Evolutionary conservation across 2,888 invertebrate species (phyloP), one percentile per base, ranked within the genome.

Genomic region (Drosophila imparisetae): DNA sequence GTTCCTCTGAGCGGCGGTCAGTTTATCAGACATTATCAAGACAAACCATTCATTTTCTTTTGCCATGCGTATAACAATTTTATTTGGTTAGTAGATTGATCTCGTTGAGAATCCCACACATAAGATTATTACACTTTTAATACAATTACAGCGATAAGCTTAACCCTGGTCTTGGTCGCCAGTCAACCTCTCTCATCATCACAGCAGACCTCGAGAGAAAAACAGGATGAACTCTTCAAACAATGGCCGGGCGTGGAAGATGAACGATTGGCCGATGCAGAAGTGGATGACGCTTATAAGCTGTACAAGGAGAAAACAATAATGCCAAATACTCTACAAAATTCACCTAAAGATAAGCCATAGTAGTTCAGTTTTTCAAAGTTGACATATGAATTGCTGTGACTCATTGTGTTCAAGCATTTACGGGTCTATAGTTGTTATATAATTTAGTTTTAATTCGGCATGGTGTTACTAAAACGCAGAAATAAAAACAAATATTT

Each of bases 211-310:
- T 2, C 18, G 0, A 4, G 48, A 45, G 69, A 74, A 11, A 13
- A 34, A 4, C 64, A 38, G 7, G 55, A 68, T n/a, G 34, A 69
- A 13, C 38, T 68, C 0, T 87, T 80, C n/a, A 15, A 36, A 2
- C 34, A 64, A 27, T 68, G 48, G 52, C 81, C 87, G 0, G 58
- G 75, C 0, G 80, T 89, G 8, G 10, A 42, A 1, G 75, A 86
- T 21, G 86, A 86, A 32, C 69, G 81, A 1, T 18, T 66, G 3
- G 89, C 65, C 29, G 86, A 86, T 38, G 86, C 88, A 7, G 89
- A 86, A 60, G 0, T 69, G 73, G 90, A 89, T 36, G 67, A 34
- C 68, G 89, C 82, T 40, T 75, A 58, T 18, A 64, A 78, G 2
- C 7, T 65, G 34, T 72, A 36, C 29, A 62, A 61, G 40, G 24